Evolutionary conservation across 2,888 invertebrate genomes (phyloP).

Genomic region (Limnephilus marmoratus): DNA sequence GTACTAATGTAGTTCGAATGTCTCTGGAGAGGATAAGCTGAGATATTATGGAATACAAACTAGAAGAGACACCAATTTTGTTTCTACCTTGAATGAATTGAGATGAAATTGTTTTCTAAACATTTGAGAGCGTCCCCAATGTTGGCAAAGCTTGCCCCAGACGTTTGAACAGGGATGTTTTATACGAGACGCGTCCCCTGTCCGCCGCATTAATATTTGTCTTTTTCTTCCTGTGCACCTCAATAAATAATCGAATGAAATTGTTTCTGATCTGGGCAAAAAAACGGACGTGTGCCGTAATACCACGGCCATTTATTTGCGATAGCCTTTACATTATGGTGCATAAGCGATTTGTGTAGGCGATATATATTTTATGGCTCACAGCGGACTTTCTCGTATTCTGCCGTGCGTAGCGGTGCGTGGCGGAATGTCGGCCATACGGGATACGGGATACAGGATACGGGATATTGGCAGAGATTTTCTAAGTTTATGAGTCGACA

Average conservation of each 20-base stretch:
- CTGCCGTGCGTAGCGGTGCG: constrained; percentile 60
- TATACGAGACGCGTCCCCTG: constrained; percentile 57
- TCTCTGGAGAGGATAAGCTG: too few relatives aligned
- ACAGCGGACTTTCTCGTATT: constrained; percentile 40
- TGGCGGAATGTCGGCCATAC: constrained; percentile 23
- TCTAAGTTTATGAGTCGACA: constrained; percentile 58
- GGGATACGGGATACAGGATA: background rate
- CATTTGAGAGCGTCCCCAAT: background rate
- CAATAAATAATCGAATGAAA: constrained; percentile 66
- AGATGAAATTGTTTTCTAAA: background rate
- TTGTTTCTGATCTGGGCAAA: constrained; percentile 60
- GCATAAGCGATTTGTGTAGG: constrained; percentile 66
- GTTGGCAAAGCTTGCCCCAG: constrained; percentile 24
- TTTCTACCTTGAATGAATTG: background rate
- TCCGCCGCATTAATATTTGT: constrained; percentile 64
- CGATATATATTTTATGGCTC: constrained; percentile 66
- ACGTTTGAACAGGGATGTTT: constrained; percentile 59
- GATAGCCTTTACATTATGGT: constrained; percentile 66
- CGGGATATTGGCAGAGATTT: constrained; percentile 17
- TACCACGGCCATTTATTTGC: constrained; percentile 63
- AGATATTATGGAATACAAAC: too few relatives aligned
- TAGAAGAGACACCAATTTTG: background rate
- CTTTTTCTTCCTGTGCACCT: constrained; percentile 62
- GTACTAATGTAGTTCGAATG: too few relatives aligned
- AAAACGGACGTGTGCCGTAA: constrained; percentile 48